Conservation (phyloP, 2,113 vertebrate genomes). For the Sapajus apella region DNA sequence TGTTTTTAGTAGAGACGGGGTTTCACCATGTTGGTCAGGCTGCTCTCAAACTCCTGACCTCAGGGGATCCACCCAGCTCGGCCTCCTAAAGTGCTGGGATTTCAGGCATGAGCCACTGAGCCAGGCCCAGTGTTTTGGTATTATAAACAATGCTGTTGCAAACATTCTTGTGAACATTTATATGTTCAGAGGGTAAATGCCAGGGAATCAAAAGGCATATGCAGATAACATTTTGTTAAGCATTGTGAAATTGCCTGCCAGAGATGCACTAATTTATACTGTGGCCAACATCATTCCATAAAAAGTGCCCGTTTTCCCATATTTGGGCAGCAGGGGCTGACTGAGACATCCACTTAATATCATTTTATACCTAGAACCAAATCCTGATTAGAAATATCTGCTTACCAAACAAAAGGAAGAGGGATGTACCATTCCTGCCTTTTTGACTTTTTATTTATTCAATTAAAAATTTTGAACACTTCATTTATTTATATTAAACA, state of each 20-base stretch:
- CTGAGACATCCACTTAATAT: not conserved
- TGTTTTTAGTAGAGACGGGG: not conserved
- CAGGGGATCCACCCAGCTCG: not conserved
- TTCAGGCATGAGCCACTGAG: not conserved
- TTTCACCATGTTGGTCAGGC: not conserved
- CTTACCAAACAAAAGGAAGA: not conserved
- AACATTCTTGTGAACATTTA: not conserved
- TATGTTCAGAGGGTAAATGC: not conserved
- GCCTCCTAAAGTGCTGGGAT: not conserved
- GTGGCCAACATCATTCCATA: not conserved
- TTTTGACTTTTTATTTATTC: not conserved
- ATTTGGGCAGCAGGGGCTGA: not conserved
- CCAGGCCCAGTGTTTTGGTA: not conserved
- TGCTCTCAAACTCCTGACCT: not conserved
- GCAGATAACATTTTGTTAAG: not conserved
- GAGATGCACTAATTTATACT: not conserved
- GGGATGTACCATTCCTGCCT: not conserved
- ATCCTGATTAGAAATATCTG: not conserved
- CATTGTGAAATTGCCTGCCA: not conserved
- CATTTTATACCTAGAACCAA: not conserved
- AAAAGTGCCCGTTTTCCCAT: not conserved
- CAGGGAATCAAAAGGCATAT: not conserved
- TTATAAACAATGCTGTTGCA: not conserved
- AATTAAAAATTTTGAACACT: not conserved
- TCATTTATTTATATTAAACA: not conserved